A percentile compares a stretch with the other conserved stretches of the same genome.
Conservation (phyloP, 2,113 vertebrate genomes). For the Pipra filicauda region DNA sequence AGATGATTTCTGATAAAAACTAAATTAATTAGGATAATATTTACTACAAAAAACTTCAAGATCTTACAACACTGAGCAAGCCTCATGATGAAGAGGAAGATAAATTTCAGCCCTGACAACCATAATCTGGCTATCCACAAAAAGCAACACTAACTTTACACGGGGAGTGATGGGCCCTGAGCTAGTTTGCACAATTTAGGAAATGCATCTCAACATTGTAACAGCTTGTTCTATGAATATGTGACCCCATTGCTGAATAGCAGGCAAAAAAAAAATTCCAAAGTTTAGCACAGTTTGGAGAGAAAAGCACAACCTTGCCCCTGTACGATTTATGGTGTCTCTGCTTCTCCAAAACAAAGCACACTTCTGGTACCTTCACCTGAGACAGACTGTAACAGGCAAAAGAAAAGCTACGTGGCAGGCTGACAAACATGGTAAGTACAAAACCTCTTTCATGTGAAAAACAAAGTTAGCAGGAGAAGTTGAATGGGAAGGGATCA, state of each 20-base stretch:
- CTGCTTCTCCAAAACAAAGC: background rate
- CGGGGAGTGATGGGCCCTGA: background rate
- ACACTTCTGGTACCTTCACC: background rate
- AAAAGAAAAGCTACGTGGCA: background rate
- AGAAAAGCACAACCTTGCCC: background rate
- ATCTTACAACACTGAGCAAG: background rate
- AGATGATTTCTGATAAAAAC: background rate
- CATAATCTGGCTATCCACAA: background rate
- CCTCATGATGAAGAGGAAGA: background rate
- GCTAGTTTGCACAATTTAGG: constrained; percentile 20
- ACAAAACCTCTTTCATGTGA: background rate
- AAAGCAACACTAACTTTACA: background rate
- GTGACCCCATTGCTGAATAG: background rate
- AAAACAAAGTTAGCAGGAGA: background rate
- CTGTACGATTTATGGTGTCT: background rate
- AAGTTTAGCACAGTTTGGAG: background rate
- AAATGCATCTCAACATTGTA: background rate
- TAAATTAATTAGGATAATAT: background rate
- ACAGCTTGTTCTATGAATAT: constrained; percentile 1
- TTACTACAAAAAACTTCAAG: background rate
- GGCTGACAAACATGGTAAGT: background rate
- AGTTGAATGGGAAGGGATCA: background rate
- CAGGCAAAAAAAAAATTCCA: background rate
- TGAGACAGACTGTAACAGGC: background rate
- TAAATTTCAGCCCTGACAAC: background rate